Evolutionary conservation across 1,140 invertebrate species (phyloP).

Genomic region (Helicoverpa armigera): DNA sequence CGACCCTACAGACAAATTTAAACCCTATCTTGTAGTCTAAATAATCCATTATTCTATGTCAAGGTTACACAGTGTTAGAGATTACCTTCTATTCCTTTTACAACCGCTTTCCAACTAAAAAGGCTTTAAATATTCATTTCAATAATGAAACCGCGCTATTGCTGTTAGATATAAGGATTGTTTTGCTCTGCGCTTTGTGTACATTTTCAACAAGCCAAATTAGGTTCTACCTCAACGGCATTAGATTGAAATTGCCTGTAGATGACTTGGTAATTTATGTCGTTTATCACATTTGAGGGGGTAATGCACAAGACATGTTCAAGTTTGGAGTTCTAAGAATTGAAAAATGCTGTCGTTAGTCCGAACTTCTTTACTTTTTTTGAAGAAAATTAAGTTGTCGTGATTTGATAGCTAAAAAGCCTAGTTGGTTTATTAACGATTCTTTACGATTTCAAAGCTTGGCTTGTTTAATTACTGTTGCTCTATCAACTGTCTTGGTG

Average conservation of each 20-base stretch:
- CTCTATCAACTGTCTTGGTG: neutral
- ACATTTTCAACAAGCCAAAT: constrained; percentile 5
- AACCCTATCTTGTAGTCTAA: constrained; percentile 22
- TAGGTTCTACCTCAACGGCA: neutral
- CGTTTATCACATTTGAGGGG: constrained; percentile 43
- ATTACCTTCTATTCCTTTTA: constrained; percentile 75
- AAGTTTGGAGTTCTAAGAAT: constrained; percentile 69
- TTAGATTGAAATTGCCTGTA: constrained; percentile 17
- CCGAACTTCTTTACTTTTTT: constrained; percentile 60
- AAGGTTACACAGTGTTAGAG: constrained; percentile 28
- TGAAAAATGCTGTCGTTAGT: constrained; percentile 69
- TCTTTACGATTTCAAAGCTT: constrained; percentile 13
- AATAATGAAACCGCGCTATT: constrained; percentile 75
- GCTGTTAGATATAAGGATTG: constrained; percentile 75
- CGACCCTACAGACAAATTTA: constrained; percentile 52
- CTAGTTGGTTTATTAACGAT: constrained; percentile 34
- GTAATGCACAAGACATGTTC: constrained; percentile 70
- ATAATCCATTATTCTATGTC: constrained; percentile 47
- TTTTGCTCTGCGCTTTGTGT: constrained; percentile 67
- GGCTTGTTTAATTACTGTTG: constrained; percentile 13
- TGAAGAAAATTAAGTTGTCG: constrained; percentile 73
- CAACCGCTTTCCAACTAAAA: constrained; percentile 65
- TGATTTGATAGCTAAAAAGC: constrained; percentile 59
- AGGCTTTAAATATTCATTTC: constrained; percentile 68
- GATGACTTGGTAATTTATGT: constrained; percentile 19